Evolutionary conservation across 2,888 invertebrate species (phyloP).

Genomic region (Drosophila tanythrix): DNA sequence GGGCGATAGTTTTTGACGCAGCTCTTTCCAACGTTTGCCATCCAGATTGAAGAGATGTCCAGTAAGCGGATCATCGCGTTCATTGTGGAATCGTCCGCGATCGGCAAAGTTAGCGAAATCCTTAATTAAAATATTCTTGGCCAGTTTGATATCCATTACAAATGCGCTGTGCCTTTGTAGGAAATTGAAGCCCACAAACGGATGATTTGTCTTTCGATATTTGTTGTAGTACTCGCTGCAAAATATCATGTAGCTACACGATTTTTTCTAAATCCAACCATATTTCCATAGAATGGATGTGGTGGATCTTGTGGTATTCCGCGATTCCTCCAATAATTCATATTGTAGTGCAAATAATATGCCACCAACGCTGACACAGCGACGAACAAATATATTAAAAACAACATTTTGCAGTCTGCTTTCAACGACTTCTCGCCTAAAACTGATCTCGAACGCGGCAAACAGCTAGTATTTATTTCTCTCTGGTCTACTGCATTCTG

Average conservation of each 20-base stretch:
- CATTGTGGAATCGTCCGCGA: too few species aligned
- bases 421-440: background rate
- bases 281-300: constrained; percentile 52
- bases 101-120: too few species aligned
- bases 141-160: too few species aligned
- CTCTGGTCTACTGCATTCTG: background rate
- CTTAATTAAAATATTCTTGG: too few species aligned
- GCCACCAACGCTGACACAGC: constrained; percentile 46
- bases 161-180: background rate
- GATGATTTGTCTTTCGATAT: constrained; percentile 40
- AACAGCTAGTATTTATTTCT: background rate
- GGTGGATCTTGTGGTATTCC: constrained; percentile 56
- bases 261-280: constrained; percentile 44
- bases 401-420: constrained; percentile 31
- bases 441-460: constrained; percentile 11
- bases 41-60: too few species aligned
- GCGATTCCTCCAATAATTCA: constrained; percentile 51
- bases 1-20: too few species aligned
- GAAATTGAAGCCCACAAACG: constrained; percentile 70
- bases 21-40: too few species aligned
- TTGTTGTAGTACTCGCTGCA: constrained; percentile 56
- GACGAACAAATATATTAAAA: constrained; percentile 51
- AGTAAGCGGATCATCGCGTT: too few species aligned
- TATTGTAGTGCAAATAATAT: constrained; percentile 43
- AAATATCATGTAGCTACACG: constrained; percentile 33